Base-by-base conservation (phyloP, 2,888 invertebrate species). In the Lycaena phlaeas region DNA sequence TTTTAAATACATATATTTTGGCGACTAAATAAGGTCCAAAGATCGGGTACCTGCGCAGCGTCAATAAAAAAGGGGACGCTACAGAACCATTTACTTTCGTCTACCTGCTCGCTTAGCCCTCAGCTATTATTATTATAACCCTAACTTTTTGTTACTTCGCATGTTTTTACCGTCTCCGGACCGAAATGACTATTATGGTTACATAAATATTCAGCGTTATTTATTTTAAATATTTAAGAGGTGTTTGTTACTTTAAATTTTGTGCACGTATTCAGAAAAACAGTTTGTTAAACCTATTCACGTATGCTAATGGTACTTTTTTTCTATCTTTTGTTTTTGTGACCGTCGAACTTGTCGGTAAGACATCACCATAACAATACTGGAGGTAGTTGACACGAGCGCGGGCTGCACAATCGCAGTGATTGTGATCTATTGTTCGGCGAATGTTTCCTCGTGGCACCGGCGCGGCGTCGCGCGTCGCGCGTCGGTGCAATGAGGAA, bases 321-420 rank as follows among this genome's bases (percentile, higher is more conserved):
- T 49, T 47, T 53, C 51, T 45, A 54, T 61, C 63, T 69, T 74
- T 82, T 75, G 78, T 78, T 75, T 59, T 52, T 41, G 54, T 56
- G 52, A 73, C 58, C 68, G 64, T 68, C 68, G 69, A 73, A 70
- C 70, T 58, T 62, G 57, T 60, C 64, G 62, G 52, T 56, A 51
- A 53, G 64, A 56, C 60, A 78, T 78, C 73, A 76, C 67, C 77
- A 81, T 78, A 71, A 82, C 79, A 82, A 81, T 75, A 59, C 63
- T 64, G 61, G 72, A 75, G 73, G 68, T 75, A 66, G 75, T 74
- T 69, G 79, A 74, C 79, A 72, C 69, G 60, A 59, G 60, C 64
- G 52, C 54, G 51, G 59, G 52, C 56, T 53, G 51, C 58, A 72
- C 71, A 74, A 65, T 68, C 68, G 67, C 64, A 53, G 62, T 66